Evolutionary conservation across 2,797 vertebrate species (phyloP), one percentile per base, ranked within the genome.

Genomic region (Petrocephalus schoutedeni): DNA sequence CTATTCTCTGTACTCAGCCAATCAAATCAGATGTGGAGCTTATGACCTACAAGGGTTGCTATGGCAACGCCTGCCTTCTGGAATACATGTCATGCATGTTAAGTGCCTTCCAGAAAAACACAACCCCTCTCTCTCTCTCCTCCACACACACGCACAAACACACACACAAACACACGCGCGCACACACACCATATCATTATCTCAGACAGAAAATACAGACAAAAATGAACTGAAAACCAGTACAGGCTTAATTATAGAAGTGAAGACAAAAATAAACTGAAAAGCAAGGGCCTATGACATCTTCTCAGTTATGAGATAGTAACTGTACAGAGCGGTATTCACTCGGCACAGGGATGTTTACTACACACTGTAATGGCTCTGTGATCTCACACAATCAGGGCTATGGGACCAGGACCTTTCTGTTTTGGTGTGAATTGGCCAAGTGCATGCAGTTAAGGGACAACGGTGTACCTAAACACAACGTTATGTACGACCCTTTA

Each of bases 81-180:
- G 95, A 96, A 97, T 97, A 97, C 97, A 97, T 96, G 97, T 96
- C 96, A 96, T 98, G 98, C 98, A 99, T 99, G 96, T 98, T 98
- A 99, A 99, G 97, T 97, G 96, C 95, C 94, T 94, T 88, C 90
- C 92, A 94, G 90, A 92, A 92, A 91, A 90, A 94, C 88, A 89
- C 89, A 90, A 45, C 51, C 12, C 4, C 56, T 49, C 59, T 41
- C 36, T 86, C 28, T 32, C 28, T 19, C 21, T 21, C 58, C n/a
- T n/a, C 67, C 64, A 16, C 86, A 5, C 58, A 12, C 58, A 56
- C 12, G 21, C 56, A 56, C 64, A 21, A 23, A 86, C 14, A 23
- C 86, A 23, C 41, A 58, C 12, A 36, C 51, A 2, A 19, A 71
- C n/a, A 74, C 58, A 77, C 54, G 53, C 36, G 53, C 61, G 61